Evolutionary conservation across 2,113 vertebrate species (phyloP), one percentile per base, ranked within the genome.

Genomic region (Hymenochirus boettgeri): DNA sequence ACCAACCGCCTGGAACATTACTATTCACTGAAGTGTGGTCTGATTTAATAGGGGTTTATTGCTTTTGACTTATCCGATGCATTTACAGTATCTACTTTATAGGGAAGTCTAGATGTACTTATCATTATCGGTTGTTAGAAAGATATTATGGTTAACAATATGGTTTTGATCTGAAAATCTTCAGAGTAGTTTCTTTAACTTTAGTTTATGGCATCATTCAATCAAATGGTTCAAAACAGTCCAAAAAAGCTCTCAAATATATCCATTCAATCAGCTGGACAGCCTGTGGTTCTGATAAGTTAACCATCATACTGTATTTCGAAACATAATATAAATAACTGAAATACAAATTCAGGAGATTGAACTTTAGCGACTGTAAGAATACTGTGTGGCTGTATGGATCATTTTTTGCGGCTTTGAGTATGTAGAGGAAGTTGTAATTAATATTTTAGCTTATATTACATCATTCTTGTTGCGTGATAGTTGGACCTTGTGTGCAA

Each of bases 211-310:
- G 77, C 77, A 80, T 81, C 76, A 77, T 55, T 74, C 2, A 3
- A 79, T 73, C 71, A 77, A 71, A 71, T 66, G 0, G 4, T 63
- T 61, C 1, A 0, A 48, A 72, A 55, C 2, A 1, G 67, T 61
- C 73, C 77, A 72, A 70, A 75, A 72, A 75, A 71, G 26, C 61
- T 11, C 72, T 71, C 76, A 33, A 21, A 72, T 67, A 9, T 56
- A 3, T 25, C 73, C 64, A 75, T 72, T 39, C 48, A 39, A 64
- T 61, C 51, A 56, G 75, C 75, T 71, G 78, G 70, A 18, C 55
- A 60, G 75, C 84, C 83, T 82, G 75, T 88, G 86, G 73, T 84
- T 84, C 75, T 79, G 73, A 83, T 86, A 79, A 85, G 0, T 5
- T 21, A 50, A 3, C 59, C 71, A 75, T 61, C 60, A 53, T 77